Base-by-base conservation (phyloP, 2,797 vertebrate genomes). In the Sciurus carolinensis region DNA sequence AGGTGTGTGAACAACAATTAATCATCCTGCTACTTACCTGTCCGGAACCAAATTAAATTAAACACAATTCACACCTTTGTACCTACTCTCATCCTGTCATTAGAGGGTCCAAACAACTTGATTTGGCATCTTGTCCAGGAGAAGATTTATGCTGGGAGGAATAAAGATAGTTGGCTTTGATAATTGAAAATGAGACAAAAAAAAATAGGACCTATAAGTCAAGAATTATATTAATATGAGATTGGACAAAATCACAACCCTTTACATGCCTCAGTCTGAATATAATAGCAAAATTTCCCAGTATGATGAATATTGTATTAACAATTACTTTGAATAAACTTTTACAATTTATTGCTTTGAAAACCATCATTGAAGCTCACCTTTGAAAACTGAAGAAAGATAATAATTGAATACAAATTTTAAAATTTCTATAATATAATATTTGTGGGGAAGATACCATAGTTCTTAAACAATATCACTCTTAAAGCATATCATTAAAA, bases 1-100 rank as follows among this genome's bases (percentile, higher is more conserved):
- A 89, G 14, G 11, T 57, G 14, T 83, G 26, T 14, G 84, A 93
- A 76, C 2, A 90, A 59, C 54, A 79, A 52, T 95, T 97, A 93
- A 86, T 87, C 89, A 89, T 33, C 1, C 33, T 44, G 39, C 8
- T 90, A 57, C 33, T 88, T 79, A 73, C 5, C 47, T 89, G 17
- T 52, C 72, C 87, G 80, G 50, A 95, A 17, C 36, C 94, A 66
- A 91, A 90, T 76, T 85, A 80, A 87, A 93, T 90, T 95, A 83
- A 95, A 87, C n/a, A 67, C 7, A 93, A 33, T 67, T 97, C 59
- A 90, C 2, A 66, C 6, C 12, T 95, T 47, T 83, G 2, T 39
- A 67, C 28, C 9, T 92, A 50, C 39, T 82, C 10, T 67, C 1
- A 71, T 64, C 30, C 57, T 3, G 1, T 76, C 39, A 87, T 91